Evolutionary conservation across 2,113 vertebrate species (phyloP), one percentile per base, ranked within the genome.

Genomic region (Crocuta crocuta): DNA sequence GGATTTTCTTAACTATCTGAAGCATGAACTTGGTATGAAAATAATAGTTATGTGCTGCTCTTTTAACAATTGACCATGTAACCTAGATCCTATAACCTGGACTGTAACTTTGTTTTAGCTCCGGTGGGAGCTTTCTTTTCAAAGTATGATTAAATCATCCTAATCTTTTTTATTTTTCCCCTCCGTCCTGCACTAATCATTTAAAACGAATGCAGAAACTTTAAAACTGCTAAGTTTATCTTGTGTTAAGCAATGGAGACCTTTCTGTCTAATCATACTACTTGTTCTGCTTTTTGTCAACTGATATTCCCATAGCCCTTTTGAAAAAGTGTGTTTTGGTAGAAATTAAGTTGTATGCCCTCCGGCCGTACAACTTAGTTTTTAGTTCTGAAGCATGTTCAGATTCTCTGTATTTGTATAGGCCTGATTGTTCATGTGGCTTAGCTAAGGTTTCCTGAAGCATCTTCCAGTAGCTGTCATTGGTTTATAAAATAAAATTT

Each of bases 401-500:
- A 78, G 94, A 95, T 83, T 92, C 74, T 97, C 74, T 97, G 95
- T 96, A 95, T 48, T 95, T 98, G 95, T 96, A 90, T 95, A 95
- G 97, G 87, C 93, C 73, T 96, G 68, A 97, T 95, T 94, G 88
- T 96, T 97, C 63, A 94, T 95, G 87, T 98, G 97, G 94, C 71
- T 93, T 95, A 97, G 97, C 78, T 96, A 95, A 98, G 97, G 79
- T 88, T 97, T 97, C 65, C 84, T 84, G 82, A 97, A 95, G 73
- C 92, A 85, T 97, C 73, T 97, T 94, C 35, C 65, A 93, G 95
- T 74, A 97, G 97, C 83, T 96, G 93, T 94, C 45, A 98, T 24
- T 97, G 96, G 70, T 96, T 97, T 97, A 88, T 96, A 94, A 97
- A 98, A 98, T 97, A 98, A 98, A 98, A 96, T 97, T 94, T 97